These are phyloP conservation scores for Sialis lutaria DNA, from an alignment of 2,888 invertebrate species.

Conservation along the genomic window DNA sequence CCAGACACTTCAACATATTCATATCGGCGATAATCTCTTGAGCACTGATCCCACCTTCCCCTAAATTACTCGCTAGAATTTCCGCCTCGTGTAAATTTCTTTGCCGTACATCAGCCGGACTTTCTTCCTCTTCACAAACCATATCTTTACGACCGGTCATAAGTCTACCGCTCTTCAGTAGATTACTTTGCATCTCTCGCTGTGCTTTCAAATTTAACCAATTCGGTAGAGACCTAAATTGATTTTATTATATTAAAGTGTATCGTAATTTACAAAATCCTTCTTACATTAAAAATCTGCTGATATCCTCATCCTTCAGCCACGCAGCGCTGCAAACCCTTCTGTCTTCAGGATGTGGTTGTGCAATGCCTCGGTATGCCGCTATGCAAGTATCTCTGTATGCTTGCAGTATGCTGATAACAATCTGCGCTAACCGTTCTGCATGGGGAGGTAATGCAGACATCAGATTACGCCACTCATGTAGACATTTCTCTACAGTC, in stretches of 20 bases:
- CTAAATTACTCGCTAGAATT: slow-evolving; percentile 79
- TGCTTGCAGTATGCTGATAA: slow-evolving; percentile 48
- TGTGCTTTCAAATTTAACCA: slow-evolving; percentile 48
- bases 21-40: slow-evolving; percentile 79
- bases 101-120: slow-evolving; percentile 59
- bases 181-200: slow-evolving; percentile 28
- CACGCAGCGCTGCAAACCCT: slow-evolving; percentile 70
- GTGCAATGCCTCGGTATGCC: slow-evolving; percentile 59
- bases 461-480: slow-evolving; percentile 49
- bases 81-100: slow-evolving; percentile 79
- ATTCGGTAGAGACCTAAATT: slow-evolving; percentile 53
- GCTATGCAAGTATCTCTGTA: slow-evolving; percentile 59
- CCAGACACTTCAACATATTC: slow-evolving; percentile 63
- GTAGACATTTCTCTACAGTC: slow-evolving; percentile 46
- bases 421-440: slow-evolving; percentile 54
- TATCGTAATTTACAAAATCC: not conserved
- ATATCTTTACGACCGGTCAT: slow-evolving; percentile 27
- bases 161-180: slow-evolving; percentile 19
- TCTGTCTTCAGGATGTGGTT: slow-evolving; percentile 59
- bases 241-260: not conserved
- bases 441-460: slow-evolving; percentile 56
- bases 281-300: slow-evolving; percentile 67
- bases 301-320: slow-evolving; percentile 91
- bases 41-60: slow-evolving; percentile 68
- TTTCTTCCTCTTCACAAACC: slow-evolving; percentile 53